Evolutionary conservation across 2,113 vertebrate species (phyloP).

Genomic region (Thamnaconus septentrionalis): DNA sequence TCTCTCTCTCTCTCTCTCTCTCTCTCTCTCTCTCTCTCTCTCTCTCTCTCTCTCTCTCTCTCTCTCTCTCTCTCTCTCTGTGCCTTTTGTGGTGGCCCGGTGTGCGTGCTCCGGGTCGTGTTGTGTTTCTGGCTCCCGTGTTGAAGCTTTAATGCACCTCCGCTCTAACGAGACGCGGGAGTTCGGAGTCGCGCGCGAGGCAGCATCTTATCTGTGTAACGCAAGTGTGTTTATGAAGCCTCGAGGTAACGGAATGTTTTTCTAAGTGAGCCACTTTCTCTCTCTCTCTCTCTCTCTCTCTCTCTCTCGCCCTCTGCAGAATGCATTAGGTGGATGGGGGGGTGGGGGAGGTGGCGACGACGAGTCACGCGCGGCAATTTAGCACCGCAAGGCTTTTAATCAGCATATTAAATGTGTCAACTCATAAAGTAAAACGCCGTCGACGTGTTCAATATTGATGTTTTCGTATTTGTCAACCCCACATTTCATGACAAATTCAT

Average conservation of each 20-base stretch:
- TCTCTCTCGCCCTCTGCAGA: conserved; percentile 36
- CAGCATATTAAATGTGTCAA: conserved; percentile 80
- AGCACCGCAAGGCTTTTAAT: conserved; percentile 73
- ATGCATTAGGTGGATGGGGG: conserved; percentile 47
- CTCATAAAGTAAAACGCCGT: conserved; percentile 74
- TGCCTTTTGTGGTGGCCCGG: conserved; percentile 14
- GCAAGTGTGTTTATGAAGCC: conserved; percentile 63
- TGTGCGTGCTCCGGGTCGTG: conserved; percentile 39
- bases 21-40: too few species aligned
- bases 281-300: conserved; percentile 12
- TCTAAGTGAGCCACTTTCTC: conserved; percentile 40
- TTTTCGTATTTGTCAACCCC: conserved; percentile 81
- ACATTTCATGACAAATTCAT: conserved; percentile 80
- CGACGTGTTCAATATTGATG: conserved; percentile 80
- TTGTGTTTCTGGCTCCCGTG: conserved; percentile 46
- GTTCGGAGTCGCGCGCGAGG: conserved; percentile 56
- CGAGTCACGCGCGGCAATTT: conserved; percentile 50
- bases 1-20: too few species aligned
- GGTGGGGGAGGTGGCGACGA: not conserved
- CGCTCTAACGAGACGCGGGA: conserved; percentile 50
- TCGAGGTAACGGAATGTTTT: conserved; percentile 59
- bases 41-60: conserved; percentile 27
- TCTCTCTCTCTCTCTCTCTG: conserved; percentile 7
- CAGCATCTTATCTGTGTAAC: conserved; percentile 65
- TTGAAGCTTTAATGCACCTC: conserved; percentile 71